Percentiles rank a stretch among this genome's conserved stretches.
Conservation (phyloP, 1,140 invertebrate genomes). For the Coboldia fuscipes region DNA sequence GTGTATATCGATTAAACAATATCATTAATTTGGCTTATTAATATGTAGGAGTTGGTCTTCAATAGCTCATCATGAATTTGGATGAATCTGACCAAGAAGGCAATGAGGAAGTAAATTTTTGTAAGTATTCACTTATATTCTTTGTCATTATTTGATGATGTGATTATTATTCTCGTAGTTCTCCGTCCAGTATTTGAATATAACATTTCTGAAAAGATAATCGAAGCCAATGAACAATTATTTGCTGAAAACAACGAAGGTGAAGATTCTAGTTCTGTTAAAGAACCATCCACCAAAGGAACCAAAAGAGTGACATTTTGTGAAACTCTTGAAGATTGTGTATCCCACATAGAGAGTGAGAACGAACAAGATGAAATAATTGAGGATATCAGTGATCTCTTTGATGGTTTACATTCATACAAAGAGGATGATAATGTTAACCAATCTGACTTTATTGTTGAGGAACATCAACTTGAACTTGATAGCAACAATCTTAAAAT, state of each 20-base stretch:
- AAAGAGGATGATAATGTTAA: background rate
- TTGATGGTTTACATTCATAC: background rate
- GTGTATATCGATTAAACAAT: too few relatives aligned
- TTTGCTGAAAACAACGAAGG: slow-evolving; percentile 7
- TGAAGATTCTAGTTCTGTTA: background rate
- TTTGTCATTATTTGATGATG: too few relatives aligned
- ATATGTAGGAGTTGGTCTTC: too few relatives aligned
- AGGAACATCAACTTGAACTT: background rate
- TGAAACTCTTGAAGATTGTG: too few relatives aligned
- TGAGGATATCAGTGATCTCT: background rate
- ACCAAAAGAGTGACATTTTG: too few relatives aligned
- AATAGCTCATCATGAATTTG: too few relatives aligned
- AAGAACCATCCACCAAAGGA: background rate
- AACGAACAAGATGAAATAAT: too few relatives aligned
- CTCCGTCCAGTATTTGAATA: slow-evolving; percentile 20
- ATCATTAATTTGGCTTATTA: too few relatives aligned
- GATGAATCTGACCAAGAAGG: too few relatives aligned
- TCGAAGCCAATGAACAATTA: slow-evolving; percentile 18
- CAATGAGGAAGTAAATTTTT: too few relatives aligned
- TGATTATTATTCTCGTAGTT: slow-evolving; percentile 14
- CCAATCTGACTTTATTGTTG: background rate
- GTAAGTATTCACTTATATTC: too few relatives aligned
- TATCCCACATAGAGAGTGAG: too few relatives aligned
- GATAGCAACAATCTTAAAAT: background rate
- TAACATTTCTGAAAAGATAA: slow-evolving; percentile 21